Conservation (phyloP, 1,140 invertebrate species). For the Calliphora vicina region DNA sequence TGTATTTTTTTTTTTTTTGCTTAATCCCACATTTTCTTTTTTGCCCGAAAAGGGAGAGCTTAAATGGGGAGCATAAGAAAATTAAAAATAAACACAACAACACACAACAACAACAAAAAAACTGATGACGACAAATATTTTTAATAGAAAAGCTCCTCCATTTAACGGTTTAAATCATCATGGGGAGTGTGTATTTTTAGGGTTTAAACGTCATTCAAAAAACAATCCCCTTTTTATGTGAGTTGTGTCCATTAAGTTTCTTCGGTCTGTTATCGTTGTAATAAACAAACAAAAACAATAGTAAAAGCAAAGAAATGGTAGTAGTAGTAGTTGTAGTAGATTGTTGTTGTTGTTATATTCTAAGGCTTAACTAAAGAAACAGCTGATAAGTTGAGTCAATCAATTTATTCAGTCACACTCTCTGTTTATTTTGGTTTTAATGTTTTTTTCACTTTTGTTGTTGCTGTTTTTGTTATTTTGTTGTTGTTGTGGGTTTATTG, state of each 20-base stretch:
- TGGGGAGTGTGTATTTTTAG: neutral
- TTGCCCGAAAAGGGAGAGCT: neutral
- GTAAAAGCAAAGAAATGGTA: neutral
- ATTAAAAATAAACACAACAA: neutral
- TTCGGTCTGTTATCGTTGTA: neutral
- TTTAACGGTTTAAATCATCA: neutral
- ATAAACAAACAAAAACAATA: neutral
- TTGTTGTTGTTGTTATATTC: too few species aligned
- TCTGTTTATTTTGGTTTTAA: slow-evolving; percentile 7
- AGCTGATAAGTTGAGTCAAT: neutral
- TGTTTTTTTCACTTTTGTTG: too few species aligned
- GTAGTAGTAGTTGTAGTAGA: too few species aligned
- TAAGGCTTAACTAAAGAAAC: neutral
- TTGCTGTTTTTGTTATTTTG: neutral
- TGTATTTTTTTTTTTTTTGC: neutral
- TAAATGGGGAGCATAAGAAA: neutral
- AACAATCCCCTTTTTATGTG: neutral
- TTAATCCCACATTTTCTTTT: neutral
- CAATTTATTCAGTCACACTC: neutral
- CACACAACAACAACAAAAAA: neutral
- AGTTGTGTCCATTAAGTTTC: too few species aligned
- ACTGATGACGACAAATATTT: neutral
- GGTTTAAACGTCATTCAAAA: neutral
- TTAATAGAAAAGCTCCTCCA: neutral
- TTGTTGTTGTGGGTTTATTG: neutral